Conservation (phyloP, 2,797 vertebrate genomes). For the Jordanella pulchra region DNA sequence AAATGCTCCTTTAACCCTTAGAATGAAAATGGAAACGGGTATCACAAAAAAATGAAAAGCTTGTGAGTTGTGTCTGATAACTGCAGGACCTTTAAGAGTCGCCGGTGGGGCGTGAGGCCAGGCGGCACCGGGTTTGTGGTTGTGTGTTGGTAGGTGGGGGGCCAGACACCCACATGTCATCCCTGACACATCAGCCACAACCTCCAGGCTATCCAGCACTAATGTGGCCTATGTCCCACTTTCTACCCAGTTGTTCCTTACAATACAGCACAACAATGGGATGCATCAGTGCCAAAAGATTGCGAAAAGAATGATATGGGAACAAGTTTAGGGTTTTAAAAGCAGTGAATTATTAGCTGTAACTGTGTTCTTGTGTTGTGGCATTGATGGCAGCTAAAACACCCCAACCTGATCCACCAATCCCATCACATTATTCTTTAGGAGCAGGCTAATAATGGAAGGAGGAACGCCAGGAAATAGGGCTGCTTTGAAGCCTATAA, state of each 20-base stretch:
- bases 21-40: slow-evolving; percentile 14
- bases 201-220: slow-evolving; percentile 81
- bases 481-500: slow-evolving; percentile 80
- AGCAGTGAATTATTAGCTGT: slow-evolving; percentile 34
- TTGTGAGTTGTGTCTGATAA: slow-evolving; percentile 71
- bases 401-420: slow-evolving; percentile 43
- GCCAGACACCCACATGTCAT: slow-evolving; percentile 83
- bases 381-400: slow-evolving; percentile 51
- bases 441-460: slow-evolving; percentile 72
- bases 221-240: slow-evolving; percentile 90
- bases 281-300: slow-evolving; percentile 56
- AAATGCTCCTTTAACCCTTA: not conserved
- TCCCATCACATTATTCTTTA: slow-evolving; percentile 63
- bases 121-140: slow-evolving; percentile 61
- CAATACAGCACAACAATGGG: slow-evolving; percentile 71
- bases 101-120: slow-evolving; percentile 73
- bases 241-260: slow-evolving; percentile 78
- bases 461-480: slow-evolving; percentile 69
- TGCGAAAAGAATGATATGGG: slow-evolving; percentile 54
- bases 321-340: slow-evolving; percentile 54
- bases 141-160: slow-evolving; percentile 62
- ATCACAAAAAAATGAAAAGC: slow-evolving; percentile 8
- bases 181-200: slow-evolving; percentile 79
- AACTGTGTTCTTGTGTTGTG: slow-evolving; percentile 30
- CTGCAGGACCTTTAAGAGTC: slow-evolving; percentile 85